A percentile compares a stretch with the other conserved stretches of the same genome.
Evolutionary conservation across 2,113 vertebrate species (phyloP).

Genomic region (Speoplatyrhinus poulsoni): DNA sequence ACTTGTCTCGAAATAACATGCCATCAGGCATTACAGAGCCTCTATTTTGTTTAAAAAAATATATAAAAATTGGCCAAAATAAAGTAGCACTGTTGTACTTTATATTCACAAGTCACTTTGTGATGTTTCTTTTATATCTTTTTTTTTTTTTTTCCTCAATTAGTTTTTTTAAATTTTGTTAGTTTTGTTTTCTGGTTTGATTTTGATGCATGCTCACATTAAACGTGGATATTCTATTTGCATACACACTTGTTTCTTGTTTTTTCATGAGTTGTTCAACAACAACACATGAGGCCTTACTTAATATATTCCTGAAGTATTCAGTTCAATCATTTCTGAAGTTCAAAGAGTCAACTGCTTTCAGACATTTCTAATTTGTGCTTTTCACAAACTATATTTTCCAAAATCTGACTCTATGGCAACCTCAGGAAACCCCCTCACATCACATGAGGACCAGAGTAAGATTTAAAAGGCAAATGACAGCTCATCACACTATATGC

Average conservation of each 20-base stretch:
- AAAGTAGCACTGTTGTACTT: conserved; percentile 74
- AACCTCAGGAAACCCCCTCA: neutral
- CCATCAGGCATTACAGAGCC: conserved; percentile 37
- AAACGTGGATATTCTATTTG: conserved; percentile 73
- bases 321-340: too few species aligned
- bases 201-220: conserved; percentile 53
- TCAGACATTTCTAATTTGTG: too few species aligned
- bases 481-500: neutral
- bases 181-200: conserved; percentile 38
- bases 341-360: too few species aligned
- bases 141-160: conserved; percentile 51
- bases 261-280: neutral
- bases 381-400: too few species aligned
- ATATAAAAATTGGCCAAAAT: conserved; percentile 40
- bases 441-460: neutral
- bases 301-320: too few species aligned
- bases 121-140: conserved; percentile 43
- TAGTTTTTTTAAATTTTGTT: conserved; percentile 47
- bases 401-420: neutral
- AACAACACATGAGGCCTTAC: too few species aligned
- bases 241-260: conserved; percentile 29
- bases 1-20: conserved; percentile 39
- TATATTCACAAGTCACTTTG: conserved; percentile 75
- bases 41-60: conserved; percentile 67
- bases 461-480: neutral